Evolutionary conservation across 2,797 vertebrate species (phyloP), one percentile per base, ranked within the genome.

Genomic region (Pseudomugil gertrudae): DNA sequence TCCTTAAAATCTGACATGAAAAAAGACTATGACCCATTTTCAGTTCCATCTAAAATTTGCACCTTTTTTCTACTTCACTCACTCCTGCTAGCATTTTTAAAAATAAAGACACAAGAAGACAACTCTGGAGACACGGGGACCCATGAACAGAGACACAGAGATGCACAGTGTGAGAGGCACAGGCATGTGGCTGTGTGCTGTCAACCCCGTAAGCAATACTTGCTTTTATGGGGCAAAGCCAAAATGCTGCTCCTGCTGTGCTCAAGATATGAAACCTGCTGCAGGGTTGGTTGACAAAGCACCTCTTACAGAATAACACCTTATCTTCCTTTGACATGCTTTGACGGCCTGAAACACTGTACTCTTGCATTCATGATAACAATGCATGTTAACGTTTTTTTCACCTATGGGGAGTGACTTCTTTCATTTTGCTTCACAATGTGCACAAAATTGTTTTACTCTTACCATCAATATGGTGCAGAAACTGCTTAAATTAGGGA

Each of bases 141-240:
- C 32, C 60, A 10, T 57, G 60, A 61, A 27, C 36, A 24, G 23
- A 53, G 36, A 38, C 55, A 61, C 56, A 53, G 19, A 38, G 43
- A 55, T 19, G 33, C 52, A 53, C 32, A 72, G 54, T 57, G 75
- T 57, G 62, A 61, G 68, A 69, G 62, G 67, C 45, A 3, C 45
- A 87, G 81, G 81, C 89, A 87, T 86, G 84, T 79, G 76, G 79
- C 87, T 82, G 82, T 88, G 86, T 73, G 88, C 81, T 32, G 45
- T 78, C 78, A 86, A 76, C 63, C 76, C 81, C 0, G 51, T 78
- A 76, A 86, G 61, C 86, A 79, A 88, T 82, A 76, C 75, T 73
- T 58, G 70, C 61, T 69, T 80, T 69, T 59, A 69, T 75, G 64
- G 72, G 78, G 85, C 78, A 78, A 85, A 85, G 76, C 60, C 70